Evolutionary conservation across 2,797 vertebrate species (phyloP), one percentile per base, ranked within the genome.

Genomic region (Silurus lanzhouensis): DNA sequence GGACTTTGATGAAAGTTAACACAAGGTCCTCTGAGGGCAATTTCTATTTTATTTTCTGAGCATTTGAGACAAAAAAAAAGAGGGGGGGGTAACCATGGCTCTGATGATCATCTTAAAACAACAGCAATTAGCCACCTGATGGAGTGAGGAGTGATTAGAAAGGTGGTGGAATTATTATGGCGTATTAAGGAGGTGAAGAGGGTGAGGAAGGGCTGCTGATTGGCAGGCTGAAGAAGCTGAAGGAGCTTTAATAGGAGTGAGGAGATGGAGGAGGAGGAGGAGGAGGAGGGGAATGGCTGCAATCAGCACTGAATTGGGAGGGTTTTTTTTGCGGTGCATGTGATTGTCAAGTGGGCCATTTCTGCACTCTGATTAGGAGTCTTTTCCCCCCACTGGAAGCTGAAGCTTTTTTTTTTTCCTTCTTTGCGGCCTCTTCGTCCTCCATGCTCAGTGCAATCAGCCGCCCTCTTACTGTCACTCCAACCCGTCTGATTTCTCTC

Each of bases 301-400:
- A 97, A 97, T 97, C 96, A 97, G 94, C 93, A 92, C 88, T 94
- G 95, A 96, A 96, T 95, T 95, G 95, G 93, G 91, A 94, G 93
- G 95, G 94, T 96, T 96, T 94, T 82, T 83, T 74, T 27, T 27
- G 95, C 95, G 95, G 94, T 95, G 76, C 95, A 93, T 94, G 94
- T 97, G 96, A 96, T 97, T 96, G 95, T 96, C 94, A 95, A 96
- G 96, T 96, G 94, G 93, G 93, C 96, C 95, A 96, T 96, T 96
- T 96, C 58, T 93, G 93, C 93, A 92, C 93, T 81, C 95, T 96
- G 95, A 96, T 96, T 96, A 95, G 92, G 92, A 93, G 91, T 92
- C 15, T 93, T 94, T 91, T 60, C 89, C 94, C 74, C 93, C 91
- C 31, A 90, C 93, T 92, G 94, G 66, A 55, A 55, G 79, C 87